Evolutionary conservation across 2,113 vertebrate species (phyloP), one percentile per base, ranked within the genome.

Genomic region (Rostratula benghalensis): DNA sequence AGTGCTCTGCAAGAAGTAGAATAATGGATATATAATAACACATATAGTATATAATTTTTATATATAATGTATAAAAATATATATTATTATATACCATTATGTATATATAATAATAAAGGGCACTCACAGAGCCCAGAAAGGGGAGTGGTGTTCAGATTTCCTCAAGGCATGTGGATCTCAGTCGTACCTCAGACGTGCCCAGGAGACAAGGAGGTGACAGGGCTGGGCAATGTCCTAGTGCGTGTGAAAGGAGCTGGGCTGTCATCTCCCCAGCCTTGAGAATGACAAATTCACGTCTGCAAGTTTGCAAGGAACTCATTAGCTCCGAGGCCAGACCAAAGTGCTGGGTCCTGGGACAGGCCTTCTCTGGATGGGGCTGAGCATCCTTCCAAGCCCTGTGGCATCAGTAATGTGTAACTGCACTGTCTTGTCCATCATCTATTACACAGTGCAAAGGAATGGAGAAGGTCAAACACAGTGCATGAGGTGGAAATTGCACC

Each of bases 401-500:
- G 54, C 8, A 10, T 31, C 7, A 30, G 81, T 2, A 10, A 45
- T 10, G 14, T 19, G 17, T 15, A 25, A 4, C 87, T 39, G 78
- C 11, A 33, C 31, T 0, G 0, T 7, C 18, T 2, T 19, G 15
- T 45, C 8, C 1, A 21, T 13, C 45, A 11, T 1, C 35, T 24
- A 4, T 24, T 13, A 4, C n/a, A 7, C 0, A 2, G 57, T 31
- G 33, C 45, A 43, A 25, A 20, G 81, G 23, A 37, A 16, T 24
- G 54, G 48, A 64, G 43, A 48, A 33, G 43, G 21, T 35, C 15
- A 13, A 3, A 20, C 21, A 37, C 28, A 30, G 69, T 1, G 19
- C 10, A 43, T 8, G 75, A 45, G 73, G 28, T 68, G 45, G 48
- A 71, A 93, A 75, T 61, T 22, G 27, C 7, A 28, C 50, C 33